phyloP scores from a whole-genome alignment of 2,113 vertebrate genomes.

The Phyllostomus discolor region DNA sequence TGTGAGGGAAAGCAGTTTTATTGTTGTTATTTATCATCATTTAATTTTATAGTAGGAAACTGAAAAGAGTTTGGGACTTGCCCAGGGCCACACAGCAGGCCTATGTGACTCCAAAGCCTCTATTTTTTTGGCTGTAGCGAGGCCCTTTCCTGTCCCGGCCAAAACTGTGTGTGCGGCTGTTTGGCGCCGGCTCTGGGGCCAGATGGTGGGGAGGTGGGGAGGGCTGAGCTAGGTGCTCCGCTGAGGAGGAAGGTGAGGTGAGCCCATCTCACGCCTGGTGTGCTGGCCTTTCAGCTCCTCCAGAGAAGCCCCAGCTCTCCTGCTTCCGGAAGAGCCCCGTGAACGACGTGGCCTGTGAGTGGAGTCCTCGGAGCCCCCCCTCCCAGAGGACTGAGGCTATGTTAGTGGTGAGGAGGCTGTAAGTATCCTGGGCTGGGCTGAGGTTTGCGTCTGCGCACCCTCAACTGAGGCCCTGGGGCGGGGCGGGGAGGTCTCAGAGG shows the following conservation, averaged over 20 bases:
- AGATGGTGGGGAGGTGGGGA: not conserved
- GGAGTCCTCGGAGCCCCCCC: conserved; percentile 21
- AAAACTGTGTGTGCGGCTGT: not conserved
- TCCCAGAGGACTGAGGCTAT: conserved; percentile 41
- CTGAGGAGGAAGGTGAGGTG: accelerated
- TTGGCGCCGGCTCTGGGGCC: not conserved
- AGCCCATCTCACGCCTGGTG: accelerated
- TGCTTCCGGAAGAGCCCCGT: conserved; percentile 74
- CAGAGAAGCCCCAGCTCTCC: conserved; percentile 46
- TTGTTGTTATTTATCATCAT: not conserved
- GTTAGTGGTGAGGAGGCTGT: conserved; percentile 66
- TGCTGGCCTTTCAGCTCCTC: conserved; percentile 72
- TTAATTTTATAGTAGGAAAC: not conserved
- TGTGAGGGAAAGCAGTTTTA: not conserved
- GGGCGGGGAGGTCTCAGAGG: not conserved
- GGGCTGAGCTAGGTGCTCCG: not conserved
- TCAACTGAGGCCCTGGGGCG: accelerated
- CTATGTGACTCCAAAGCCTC: not conserved
- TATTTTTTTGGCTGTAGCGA: accelerated
- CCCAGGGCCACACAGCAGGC: not conserved
- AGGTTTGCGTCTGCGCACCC: accelerated
- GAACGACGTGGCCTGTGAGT: conserved; percentile 74
- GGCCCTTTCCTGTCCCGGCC: not conserved
- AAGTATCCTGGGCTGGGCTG: conserved; percentile 38
- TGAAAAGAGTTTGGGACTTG: not conserved